These are phyloP conservation scores for Tragelaphus strepsiceros DNA, from an alignment of 2,113 vertebrate species.

Conservation along the genomic window DNA sequence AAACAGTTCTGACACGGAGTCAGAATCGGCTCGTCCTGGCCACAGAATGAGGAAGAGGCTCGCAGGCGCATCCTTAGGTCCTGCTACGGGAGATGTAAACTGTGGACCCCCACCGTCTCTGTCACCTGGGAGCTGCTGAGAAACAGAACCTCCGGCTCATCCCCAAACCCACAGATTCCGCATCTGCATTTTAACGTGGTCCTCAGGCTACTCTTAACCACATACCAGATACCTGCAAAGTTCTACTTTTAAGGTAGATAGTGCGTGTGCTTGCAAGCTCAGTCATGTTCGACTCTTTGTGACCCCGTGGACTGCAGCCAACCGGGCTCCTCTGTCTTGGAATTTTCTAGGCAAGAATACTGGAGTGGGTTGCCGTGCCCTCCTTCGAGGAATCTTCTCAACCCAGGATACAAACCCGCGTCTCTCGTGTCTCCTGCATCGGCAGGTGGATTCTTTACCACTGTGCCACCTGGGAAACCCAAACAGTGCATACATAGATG, in stretches of 20 bases:
- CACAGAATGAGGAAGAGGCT: background rate
- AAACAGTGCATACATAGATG: background rate
- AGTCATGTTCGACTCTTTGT: background rate
- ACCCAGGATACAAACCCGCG: background rate
- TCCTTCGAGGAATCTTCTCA: background rate
- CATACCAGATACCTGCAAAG: background rate
- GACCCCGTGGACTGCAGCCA: background rate
- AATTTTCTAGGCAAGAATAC: background rate
- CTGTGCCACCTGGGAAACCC: background rate
- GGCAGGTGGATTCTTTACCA: background rate
- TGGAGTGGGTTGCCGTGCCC: background rate
- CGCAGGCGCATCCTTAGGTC: background rate
- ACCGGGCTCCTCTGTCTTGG: background rate
- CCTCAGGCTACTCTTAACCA: background rate
- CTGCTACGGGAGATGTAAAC: rapidly evolving
- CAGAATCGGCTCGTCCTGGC: background rate
- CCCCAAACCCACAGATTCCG: background rate
- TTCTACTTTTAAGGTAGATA: background rate
- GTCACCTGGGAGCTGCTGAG: background rate
- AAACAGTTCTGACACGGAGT: rapidly evolving
- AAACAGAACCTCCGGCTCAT: background rate
- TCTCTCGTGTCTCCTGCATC: background rate
- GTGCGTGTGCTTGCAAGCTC: background rate
- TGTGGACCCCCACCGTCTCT: rapidly evolving
- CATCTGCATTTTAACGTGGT: background rate